A percentile compares a stretch with the other conserved stretches of the same genome.
Evolutionary conservation across 1,140 invertebrate species (phyloP).

Genomic region (Drosophila baimaii): DNA sequence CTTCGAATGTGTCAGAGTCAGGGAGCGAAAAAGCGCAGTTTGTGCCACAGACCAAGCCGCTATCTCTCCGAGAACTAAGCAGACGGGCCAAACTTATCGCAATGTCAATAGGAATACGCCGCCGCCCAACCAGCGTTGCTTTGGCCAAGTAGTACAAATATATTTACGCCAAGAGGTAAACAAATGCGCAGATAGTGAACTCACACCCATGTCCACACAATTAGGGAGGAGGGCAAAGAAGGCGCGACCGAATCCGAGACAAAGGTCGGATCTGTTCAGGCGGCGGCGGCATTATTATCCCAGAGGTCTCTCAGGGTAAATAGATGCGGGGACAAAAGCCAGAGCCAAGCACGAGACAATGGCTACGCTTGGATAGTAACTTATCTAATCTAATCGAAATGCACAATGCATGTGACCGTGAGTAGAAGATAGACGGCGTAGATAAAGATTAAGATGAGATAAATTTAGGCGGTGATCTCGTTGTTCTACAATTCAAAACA

Average conservation of each 20-base stretch:
- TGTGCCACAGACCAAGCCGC: conserved; percentile 18
- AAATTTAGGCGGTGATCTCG: conserved; percentile 53
- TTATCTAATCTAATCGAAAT: conserved; percentile 66
- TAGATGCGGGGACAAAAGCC: conserved; percentile 26
- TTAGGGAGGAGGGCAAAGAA: conserved; percentile 19
- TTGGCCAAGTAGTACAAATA: conserved; percentile 42
- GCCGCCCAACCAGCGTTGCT: conserved; percentile 19
- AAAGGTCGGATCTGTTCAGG: conserved; percentile 46
- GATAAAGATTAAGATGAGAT: conserved; percentile 42
- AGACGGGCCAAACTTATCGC: conserved; percentile 57
- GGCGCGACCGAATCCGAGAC: conserved; percentile 21
- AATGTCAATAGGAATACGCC: conserved; percentile 57
- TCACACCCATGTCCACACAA: conserved; percentile 36
- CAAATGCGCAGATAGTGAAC: conserved; percentile 67
- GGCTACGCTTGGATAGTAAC: background rate
- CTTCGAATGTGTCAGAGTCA: conserved; percentile 1
- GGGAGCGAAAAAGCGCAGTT: conserved; percentile 33
- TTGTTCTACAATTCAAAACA: conserved; percentile 15
- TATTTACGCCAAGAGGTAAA: conserved; percentile 44
- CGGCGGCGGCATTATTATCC: conserved; percentile 3
- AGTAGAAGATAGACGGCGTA: conserved; percentile 16
- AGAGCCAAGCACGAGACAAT: conserved; percentile 47
- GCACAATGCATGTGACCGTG: conserved; percentile 42
- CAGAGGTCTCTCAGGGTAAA: conserved; percentile 28
- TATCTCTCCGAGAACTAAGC: conserved; percentile 22